Evolutionary conservation across 2,113 vertebrate species (phyloP).

Genomic region (Athene noctua): DNA sequence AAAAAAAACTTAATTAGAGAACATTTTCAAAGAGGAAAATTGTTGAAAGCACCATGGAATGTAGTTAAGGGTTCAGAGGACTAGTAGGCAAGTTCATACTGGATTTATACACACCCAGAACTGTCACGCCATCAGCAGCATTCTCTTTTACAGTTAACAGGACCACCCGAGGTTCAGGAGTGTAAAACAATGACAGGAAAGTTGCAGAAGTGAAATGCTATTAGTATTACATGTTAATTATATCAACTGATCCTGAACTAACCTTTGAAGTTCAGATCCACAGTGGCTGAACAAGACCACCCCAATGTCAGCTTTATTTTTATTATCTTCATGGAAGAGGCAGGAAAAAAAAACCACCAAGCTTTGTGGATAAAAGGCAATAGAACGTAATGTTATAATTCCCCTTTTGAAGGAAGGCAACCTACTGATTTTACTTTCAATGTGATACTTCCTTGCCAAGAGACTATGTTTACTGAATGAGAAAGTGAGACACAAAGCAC

Average conservation of each 20-base stretch:
- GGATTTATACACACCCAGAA: background rate
- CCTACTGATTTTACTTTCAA: constrained; percentile 31
- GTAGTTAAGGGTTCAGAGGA: background rate
- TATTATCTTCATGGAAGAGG: background rate
- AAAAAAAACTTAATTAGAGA: background rate
- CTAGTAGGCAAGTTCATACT: background rate
- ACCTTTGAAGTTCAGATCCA: background rate
- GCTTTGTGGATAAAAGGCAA: background rate
- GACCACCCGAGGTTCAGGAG: background rate
- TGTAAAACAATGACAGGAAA: background rate
- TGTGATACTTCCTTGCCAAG: constrained; percentile 17
- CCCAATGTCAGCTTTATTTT: background rate
- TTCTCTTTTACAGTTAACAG: background rate
- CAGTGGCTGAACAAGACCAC: background rate
- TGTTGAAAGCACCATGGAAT: background rate
- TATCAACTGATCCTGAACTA: background rate
- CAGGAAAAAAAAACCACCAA: background rate
- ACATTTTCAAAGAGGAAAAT: background rate
- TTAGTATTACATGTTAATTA: background rate
- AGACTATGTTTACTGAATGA: constrained; percentile 40
- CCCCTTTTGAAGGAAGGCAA: background rate
- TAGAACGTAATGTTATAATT: fast-evolving
- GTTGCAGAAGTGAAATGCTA: background rate
- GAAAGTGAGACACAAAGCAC: background rate
- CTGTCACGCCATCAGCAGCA: background rate